A percentile compares a stretch with the other conserved stretches of the same genome.
These are phyloP conservation scores for Pentalonia nigronervosa DNA, from an alignment of 1,140 invertebrate species.

Conservation along the genomic window DNA sequence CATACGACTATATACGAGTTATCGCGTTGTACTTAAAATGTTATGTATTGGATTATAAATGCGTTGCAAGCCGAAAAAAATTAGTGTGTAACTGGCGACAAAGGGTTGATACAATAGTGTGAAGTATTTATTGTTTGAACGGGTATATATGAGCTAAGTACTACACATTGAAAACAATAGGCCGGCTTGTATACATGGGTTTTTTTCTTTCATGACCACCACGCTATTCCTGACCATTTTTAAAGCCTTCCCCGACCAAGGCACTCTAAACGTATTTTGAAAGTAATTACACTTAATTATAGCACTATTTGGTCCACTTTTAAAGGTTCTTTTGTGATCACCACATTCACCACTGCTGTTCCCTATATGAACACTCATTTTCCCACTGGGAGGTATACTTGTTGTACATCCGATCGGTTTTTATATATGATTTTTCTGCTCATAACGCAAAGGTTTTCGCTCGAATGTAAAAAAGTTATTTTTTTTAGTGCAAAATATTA, in stretches of 20 bases:
- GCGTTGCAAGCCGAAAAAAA: not conserved
- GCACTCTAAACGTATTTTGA: conserved; percentile 49
- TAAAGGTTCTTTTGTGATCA: conserved; percentile 34
- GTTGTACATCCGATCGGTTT: not conserved
- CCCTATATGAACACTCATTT: not conserved
- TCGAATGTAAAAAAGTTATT: not conserved
- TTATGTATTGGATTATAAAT: conserved; percentile 28
- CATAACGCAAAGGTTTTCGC: not conserved
- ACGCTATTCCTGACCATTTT: conserved; percentile 27
- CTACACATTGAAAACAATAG: conserved; percentile 48
- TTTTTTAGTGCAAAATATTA: not conserved
- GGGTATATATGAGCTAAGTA: not conserved
- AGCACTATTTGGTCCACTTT: conserved; percentile 10
- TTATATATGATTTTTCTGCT: not conserved
- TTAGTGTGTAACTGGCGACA: not conserved
- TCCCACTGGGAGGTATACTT: too few species aligned
- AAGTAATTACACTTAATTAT: conserved; percentile 55
- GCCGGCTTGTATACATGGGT: conserved; percentile 6
- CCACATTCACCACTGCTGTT: not conserved
- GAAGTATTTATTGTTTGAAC: conserved; percentile 51
- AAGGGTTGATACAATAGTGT: conserved; percentile 58
- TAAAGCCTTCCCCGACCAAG: not conserved
- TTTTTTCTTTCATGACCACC: conserved; percentile 25
- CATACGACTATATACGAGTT: not conserved
- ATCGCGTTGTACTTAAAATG: not conserved